Evolutionary conservation across 2,888 invertebrate species (phyloP), one percentile per base, ranked within the genome.

Genomic region (Diadegma fenestrale): DNA sequence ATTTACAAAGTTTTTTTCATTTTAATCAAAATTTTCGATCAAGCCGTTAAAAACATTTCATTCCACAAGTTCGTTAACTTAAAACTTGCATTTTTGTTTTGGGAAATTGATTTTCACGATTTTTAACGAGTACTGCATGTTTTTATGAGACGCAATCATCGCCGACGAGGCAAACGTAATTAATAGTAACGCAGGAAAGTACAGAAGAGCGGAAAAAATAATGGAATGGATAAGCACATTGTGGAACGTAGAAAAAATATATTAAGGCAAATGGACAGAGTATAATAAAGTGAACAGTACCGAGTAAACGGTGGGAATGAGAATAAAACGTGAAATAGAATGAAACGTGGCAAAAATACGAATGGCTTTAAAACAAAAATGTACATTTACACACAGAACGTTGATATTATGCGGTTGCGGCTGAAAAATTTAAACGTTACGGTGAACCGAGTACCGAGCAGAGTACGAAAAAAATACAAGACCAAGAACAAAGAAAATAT

Each of bases 221-320:
- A 26, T 51, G n/a, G 12, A 22, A 58, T 12, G 54, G 12, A 26
- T 58, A 14, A 58, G 58, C 14, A 26, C 26, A 26, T 26, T 26
- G 58, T 26, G 14, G 14, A 58, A 58, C 4, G 26, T 26, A 14
- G 14, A 14, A 14, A 14, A 14, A 58, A 58, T 58, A 26, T 26
- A 26, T 58, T 12, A 26, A 26, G 26, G 22, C 26, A 26, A 58
- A 26, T 14, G 14, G 12, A 58, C 1, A 12, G 26, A 26, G 22
- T 26, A 58, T 26, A 14, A 58, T 58, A 26, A 58, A 58, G 58
- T 26, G 26, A 58, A 58, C 26, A 58, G 58, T 26, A 58, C 58
- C 12, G 22, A 58, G 26, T 26, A 12, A 26, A 6, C 26, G 26
- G 4, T 58, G 26, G 14, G n/a, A 58, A 58, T 26, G 22, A 14